phyloP scores from a whole-genome alignment of 1,140 invertebrate genomes.

The Lutraria rhynchaena region DNA sequence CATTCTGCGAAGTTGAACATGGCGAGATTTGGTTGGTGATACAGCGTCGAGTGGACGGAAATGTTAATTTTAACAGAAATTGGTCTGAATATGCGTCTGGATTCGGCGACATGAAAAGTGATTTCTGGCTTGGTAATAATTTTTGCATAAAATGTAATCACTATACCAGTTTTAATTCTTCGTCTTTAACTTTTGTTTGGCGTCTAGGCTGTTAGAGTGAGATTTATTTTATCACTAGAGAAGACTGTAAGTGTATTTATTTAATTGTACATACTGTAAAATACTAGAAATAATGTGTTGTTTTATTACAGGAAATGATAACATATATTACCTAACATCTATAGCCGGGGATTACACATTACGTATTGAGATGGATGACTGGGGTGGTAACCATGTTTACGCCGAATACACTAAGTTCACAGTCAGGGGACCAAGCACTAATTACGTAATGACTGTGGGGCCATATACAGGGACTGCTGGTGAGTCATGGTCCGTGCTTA shows the following conservation, averaged over 20 bases:
- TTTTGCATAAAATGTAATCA: too few species aligned
- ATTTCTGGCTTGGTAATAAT: constrained; percentile 82
- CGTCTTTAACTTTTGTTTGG: too few species aligned
- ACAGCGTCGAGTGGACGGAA: constrained; percentile 90
- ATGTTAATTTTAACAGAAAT: constrained; percentile 92
- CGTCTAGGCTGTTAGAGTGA: neutral
- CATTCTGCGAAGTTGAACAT: constrained; percentile 2
- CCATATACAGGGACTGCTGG: constrained; percentile 57
- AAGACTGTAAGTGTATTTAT: constrained; percentile 2
- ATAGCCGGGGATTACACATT: constrained; percentile 46
- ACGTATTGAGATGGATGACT: constrained; percentile 55
- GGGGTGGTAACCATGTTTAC: constrained; percentile 21
- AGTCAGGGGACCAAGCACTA: constrained; percentile 15
- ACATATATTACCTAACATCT: constrained; percentile 82
- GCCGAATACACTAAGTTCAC: constrained; percentile 58
- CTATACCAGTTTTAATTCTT: too few species aligned
- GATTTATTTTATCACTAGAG: neutral
- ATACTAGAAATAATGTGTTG: neutral
- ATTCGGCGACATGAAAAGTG: constrained; percentile 91
- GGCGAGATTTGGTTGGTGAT: constrained; percentile 78
- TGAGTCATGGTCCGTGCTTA: too few species aligned
- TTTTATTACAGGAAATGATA: constrained; percentile 83
- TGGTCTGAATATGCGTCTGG: constrained; percentile 97
- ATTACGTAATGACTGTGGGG: constrained; percentile 53
- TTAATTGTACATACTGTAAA: neutral